Conservation (phyloP, 2,888 invertebrate genomes). For the Acleris holmiana region DNA sequence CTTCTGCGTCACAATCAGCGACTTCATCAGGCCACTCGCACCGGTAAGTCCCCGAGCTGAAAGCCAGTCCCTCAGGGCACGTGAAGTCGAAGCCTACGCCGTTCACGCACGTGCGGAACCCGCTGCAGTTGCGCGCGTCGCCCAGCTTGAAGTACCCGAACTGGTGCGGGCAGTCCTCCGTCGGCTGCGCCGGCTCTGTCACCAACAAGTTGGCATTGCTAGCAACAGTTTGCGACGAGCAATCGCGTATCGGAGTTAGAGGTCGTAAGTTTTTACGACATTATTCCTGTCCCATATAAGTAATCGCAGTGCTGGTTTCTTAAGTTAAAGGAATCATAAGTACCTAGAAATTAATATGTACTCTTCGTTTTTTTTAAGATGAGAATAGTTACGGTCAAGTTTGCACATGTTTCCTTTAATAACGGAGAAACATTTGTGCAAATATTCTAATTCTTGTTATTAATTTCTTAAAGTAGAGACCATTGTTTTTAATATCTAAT, state of each 20-base stretch:
- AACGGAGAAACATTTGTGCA: too few relatives aligned
- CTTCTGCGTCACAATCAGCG: slow-evolving; percentile 91
- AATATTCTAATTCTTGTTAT: too few relatives aligned
- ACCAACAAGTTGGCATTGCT: not conserved
- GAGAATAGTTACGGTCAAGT: too few relatives aligned
- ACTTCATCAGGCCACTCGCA: slow-evolving; percentile 96
- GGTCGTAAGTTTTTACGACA: slow-evolving; percentile 4
- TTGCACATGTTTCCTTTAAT: too few relatives aligned
- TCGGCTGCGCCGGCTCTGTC: slow-evolving; percentile 88
- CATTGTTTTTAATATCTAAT: too few relatives aligned
- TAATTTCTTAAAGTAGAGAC: too few relatives aligned
- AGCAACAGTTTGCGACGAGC: too few relatives aligned
- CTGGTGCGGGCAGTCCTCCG: slow-evolving; percentile 92
- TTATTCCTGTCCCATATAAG: slow-evolving; percentile 1
- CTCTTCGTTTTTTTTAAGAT: too few relatives aligned
- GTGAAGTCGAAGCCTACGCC: slow-evolving; percentile 90
- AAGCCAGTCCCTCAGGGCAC: slow-evolving; percentile 94
- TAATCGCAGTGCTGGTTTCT: slow-evolving; percentile 17
- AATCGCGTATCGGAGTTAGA: too few relatives aligned
- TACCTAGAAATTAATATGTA: not conserved
- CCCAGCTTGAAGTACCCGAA: slow-evolving; percentile 92
- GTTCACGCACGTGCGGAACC: slow-evolving; percentile 92
- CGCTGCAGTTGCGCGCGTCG: slow-evolving; percentile 86
- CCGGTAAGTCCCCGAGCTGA: slow-evolving; percentile 87
- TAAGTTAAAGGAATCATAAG: too few relatives aligned